Evolutionary conservation across 2,113 vertebrate species (phyloP).

Genomic region (Pagrus major): DNA sequence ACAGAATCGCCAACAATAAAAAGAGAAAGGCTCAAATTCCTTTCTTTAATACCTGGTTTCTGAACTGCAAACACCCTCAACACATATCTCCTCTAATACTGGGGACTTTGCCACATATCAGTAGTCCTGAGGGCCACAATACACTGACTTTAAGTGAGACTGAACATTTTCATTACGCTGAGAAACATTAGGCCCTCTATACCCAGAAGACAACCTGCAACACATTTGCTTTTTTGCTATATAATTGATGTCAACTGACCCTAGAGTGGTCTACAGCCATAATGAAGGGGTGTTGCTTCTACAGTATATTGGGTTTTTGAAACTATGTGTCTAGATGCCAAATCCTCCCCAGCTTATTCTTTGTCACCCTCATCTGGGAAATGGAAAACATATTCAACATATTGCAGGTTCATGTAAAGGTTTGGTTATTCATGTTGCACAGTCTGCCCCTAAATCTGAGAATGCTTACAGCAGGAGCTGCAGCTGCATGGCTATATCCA

Average conservation of each 20-base stretch:
- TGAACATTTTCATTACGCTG: conserved; percentile 32
- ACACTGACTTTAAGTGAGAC: conserved; percentile 9
- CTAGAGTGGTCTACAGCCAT: not conserved
- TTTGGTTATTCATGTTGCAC: conserved; percentile 10
- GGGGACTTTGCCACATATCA: not conserved
- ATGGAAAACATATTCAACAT: not conserved
- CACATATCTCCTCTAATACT: conserved; percentile 1
- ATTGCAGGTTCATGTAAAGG: conserved; percentile 4
- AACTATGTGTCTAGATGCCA: not conserved
- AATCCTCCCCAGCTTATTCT: not conserved
- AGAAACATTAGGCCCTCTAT: not conserved
- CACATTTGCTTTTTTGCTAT: not conserved
- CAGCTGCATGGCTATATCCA: conserved; percentile 35
- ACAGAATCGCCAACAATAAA: not conserved
- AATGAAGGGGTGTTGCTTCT: not conserved
- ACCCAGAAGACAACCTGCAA: conserved; percentile 8
- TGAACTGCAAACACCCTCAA: not conserved
- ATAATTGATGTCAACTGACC: conserved; percentile 18
- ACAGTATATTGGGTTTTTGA: too few species aligned
- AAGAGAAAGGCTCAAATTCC: not conserved
- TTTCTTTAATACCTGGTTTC: not conserved
- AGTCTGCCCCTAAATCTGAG: conserved; percentile 9
- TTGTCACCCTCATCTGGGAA: conserved; percentile 1
- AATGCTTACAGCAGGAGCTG: not conserved
- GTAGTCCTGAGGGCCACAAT: not conserved